These are phyloP conservation scores for Dolichallabes microphthalmus DNA, from an alignment of 2,113 vertebrate species.

Conservation along the genomic window DNA sequence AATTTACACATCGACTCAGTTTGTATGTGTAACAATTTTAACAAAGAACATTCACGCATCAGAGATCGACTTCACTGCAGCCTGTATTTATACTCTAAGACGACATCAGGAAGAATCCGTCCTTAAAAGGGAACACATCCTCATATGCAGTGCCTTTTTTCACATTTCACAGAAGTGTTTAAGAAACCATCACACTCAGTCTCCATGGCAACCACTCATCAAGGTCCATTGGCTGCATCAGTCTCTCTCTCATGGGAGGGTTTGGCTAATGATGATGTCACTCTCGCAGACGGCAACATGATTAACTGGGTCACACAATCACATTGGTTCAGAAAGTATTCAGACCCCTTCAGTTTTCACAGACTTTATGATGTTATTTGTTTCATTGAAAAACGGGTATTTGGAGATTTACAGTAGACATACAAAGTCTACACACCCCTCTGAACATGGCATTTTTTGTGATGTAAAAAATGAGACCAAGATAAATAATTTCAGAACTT, in stretches of 20 bases:
- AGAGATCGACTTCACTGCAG: neutral
- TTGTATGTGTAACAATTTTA: neutral
- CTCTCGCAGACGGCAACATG: neutral
- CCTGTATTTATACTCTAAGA: neutral
- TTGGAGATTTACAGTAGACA: neutral
- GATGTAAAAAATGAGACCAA: no score
- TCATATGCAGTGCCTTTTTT: neutral
- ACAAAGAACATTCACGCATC: neutral
- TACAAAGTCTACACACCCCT: no score
- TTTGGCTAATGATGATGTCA: constrained; percentile 27
- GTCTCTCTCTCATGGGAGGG: constrained; percentile 15
- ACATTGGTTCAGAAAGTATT: neutral
- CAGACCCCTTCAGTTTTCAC: neutral
- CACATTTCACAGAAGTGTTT: neutral
- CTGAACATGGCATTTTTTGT: no score
- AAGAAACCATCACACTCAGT: constrained; percentile 39
- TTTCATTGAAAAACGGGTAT: neutral
- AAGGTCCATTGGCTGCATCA: constrained; percentile 32
- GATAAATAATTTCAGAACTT: no score
- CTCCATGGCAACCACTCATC: constrained; percentile 55
- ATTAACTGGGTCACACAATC: constrained; percentile 1
- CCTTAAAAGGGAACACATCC: neutral
- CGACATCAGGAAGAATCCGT: neutral
- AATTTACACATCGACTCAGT: neutral
- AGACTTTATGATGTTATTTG: neutral